Conservation (phyloP, 2,797 vertebrate species). For the Enteromius argenteus region DNA sequence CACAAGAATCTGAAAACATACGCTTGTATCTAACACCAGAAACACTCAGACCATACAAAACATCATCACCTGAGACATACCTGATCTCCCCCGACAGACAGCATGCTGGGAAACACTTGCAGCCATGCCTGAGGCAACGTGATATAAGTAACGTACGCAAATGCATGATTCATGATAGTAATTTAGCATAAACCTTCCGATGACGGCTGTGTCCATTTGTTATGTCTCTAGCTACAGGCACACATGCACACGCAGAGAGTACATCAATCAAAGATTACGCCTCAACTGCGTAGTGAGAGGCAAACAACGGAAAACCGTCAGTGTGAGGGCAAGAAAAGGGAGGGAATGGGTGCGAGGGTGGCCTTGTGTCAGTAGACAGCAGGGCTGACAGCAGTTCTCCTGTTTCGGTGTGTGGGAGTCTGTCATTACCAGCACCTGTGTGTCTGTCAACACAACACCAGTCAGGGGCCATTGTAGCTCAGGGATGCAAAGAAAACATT, state of each 20-base stretch:
- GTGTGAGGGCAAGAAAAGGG: conserved; percentile 2
- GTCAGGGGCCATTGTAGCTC: conserved; percentile 44
- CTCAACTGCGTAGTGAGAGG: conserved; percentile 29
- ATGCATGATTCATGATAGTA: conserved; percentile 50
- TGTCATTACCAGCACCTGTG: conserved; percentile 57
- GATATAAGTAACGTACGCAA: conserved; percentile 47
- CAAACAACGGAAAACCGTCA: conserved; percentile 23
- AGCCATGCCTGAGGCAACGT: conserved; percentile 35
- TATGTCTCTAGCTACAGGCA: conserved; percentile 38
- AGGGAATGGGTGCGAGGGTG: conserved; percentile 39
- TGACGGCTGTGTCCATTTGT: conserved; percentile 58
- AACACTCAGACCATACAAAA: neutral
- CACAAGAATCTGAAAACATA: neutral
- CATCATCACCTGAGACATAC: conserved; percentile 21
- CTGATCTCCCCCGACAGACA: neutral
- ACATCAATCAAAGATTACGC: conserved; percentile 53
- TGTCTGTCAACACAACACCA: conserved; percentile 55
- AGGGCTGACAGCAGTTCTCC: conserved; percentile 55
- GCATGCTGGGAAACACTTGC: conserved; percentile 39
- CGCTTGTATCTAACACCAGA: neutral
- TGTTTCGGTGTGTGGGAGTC: conserved; percentile 57
- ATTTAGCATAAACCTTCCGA: conserved; percentile 55
- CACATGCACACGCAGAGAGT: conserved; percentile 49
- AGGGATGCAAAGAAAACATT: conserved; percentile 47
- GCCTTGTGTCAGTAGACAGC: conserved; percentile 56